phyloP scores from a whole-genome alignment of 2,113 vertebrate species.

The Acanthisitta chloris region DNA sequence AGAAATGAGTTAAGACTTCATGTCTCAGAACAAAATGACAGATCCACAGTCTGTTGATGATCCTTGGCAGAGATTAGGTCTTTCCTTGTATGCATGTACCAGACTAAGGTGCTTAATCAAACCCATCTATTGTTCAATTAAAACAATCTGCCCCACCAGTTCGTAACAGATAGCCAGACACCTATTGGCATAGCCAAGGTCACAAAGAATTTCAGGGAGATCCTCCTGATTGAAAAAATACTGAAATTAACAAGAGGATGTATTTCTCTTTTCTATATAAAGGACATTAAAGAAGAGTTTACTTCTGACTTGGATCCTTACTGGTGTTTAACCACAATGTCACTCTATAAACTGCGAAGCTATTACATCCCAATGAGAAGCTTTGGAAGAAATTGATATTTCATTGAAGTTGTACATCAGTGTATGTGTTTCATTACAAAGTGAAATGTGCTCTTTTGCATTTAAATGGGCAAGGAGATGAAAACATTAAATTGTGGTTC shows the following conservation, averaged over 20 bases:
- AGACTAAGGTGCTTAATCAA: neutral
- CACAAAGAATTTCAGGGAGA: neutral
- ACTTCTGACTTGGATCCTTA: conserved; percentile 27
- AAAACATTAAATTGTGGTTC: conserved; percentile 67
- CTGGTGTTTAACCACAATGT: conserved; percentile 50
- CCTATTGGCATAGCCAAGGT: neutral
- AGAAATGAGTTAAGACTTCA: neutral
- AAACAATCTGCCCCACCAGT: neutral
- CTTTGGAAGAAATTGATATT: conserved; percentile 37
- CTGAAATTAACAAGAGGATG: neutral
- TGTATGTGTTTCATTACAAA: conserved; percentile 45
- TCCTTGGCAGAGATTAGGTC: neutral
- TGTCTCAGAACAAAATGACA: neutral
- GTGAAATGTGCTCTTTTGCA: conserved; percentile 68
- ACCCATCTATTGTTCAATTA: neutral
- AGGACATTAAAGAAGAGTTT: neutral
- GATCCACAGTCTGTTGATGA: neutral
- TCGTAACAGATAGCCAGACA: neutral
- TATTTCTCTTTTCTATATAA: neutral
- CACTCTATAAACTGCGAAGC: conserved; percentile 33
- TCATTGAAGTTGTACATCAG: conserved; percentile 26
- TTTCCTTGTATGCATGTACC: neutral
- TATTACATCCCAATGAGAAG: conserved; percentile 54
- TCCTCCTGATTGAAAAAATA: neutral
- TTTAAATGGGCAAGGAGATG: conserved; percentile 66